These are phyloP conservation scores for Corbicula japonica DNA, from an alignment of 2,888 invertebrate species.

Conservation along the genomic window DNA sequence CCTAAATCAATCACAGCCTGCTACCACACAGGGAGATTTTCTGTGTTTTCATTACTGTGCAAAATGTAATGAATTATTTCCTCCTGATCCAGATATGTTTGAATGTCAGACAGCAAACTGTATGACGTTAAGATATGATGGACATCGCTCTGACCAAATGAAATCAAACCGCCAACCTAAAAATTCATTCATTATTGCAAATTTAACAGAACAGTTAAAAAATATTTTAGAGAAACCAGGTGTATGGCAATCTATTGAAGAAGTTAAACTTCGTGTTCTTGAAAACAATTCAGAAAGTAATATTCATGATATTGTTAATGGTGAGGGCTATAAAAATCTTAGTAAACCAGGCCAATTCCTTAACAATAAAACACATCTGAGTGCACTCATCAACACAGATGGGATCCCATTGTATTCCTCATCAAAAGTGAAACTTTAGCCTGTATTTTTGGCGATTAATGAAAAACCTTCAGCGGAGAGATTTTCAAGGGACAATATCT, in stretches of 20 bases:
- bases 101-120: slow-evolving; percentile 4
- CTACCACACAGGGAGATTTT: slow-evolving; percentile 2
- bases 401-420: slow-evolving; percentile 2
- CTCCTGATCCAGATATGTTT: slow-evolving; percentile 2
- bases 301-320: slow-evolving; percentile 4
- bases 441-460: slow-evolving; percentile 2
- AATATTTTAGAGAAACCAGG: slow-evolving; percentile 4
- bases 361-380: slow-evolving; percentile 4
- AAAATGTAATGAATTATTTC: slow-evolving; percentile 1
- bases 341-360: slow-evolving; percentile 4
- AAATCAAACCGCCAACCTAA: slow-evolving; percentile 4
- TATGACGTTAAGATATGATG: neutral
- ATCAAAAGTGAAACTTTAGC: slow-evolving; percentile 2
- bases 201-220: slow-evolving; percentile 1
- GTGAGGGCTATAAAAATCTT: slow-evolving; percentile 4
- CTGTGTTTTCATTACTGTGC: slow-evolving; percentile 1
- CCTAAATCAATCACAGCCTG: slow-evolving; percentile 2
- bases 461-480: slow-evolving; percentile 1
- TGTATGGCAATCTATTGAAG: slow-evolving; percentile 4
- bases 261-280: slow-evolving; percentile 4
- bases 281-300: slow-evolving; percentile 4
- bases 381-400: slow-evolving; percentile 1
- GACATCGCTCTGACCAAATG: slow-evolving; percentile 4
- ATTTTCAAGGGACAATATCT: slow-evolving; percentile 40
- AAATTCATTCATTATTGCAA: slow-evolving; percentile 2